Evolutionary conservation across 2,113 vertebrate genomes (phyloP).

Genomic region (Osmerus eperlanus): DNA sequence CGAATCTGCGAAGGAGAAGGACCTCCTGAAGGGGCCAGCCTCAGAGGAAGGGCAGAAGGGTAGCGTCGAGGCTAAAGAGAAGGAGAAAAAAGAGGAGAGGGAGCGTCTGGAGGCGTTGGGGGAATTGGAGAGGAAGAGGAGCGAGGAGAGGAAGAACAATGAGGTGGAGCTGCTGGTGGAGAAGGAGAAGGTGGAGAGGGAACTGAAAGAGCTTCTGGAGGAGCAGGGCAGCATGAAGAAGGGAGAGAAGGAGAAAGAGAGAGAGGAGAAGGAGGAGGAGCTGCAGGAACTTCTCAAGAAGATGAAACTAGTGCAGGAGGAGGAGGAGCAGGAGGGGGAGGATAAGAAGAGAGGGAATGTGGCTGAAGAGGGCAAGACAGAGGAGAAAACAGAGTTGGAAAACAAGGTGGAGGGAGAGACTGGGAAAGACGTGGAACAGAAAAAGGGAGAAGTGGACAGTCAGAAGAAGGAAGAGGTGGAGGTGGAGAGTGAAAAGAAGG

Average conservation of each 20-base stretch:
- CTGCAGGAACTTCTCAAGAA: constrained; percentile 62
- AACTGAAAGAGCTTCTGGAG: constrained; percentile 54
- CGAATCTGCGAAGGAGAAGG: constrained; percentile 57
- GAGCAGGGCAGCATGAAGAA: constrained; percentile 55
- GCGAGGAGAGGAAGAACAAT: constrained; percentile 54
- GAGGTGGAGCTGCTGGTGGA: constrained; percentile 72
- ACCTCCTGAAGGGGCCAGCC: constrained; percentile 31
- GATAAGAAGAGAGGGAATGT: constrained; percentile 1
- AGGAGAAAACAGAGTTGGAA: constrained; percentile 12
- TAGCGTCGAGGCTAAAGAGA: constrained; percentile 20
- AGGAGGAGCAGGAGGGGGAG: constrained; percentile 41
- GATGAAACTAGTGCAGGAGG: constrained; percentile 59
- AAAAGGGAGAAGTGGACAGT: constrained; percentile 3
- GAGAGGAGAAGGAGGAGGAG: constrained; percentile 59
- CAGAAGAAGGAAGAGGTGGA: constrained; percentile 14
- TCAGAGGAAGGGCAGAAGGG: constrained; percentile 29
- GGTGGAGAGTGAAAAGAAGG: constrained; percentile 9
- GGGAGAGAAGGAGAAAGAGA: constrained; percentile 52
- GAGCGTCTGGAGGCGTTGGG: constrained; percentile 1
- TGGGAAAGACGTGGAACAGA: constrained; percentile 21
- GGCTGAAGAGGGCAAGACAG: constrained; percentile 4
- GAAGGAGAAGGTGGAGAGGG: constrained; percentile 69
- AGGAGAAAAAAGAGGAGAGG: constrained; percentile 40
- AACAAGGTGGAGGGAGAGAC: constrained; percentile 23
- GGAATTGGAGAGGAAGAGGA: not conserved